Base-by-base conservation (phyloP, 1,140 invertebrate species). In the Drosophila nikananu region DNA sequence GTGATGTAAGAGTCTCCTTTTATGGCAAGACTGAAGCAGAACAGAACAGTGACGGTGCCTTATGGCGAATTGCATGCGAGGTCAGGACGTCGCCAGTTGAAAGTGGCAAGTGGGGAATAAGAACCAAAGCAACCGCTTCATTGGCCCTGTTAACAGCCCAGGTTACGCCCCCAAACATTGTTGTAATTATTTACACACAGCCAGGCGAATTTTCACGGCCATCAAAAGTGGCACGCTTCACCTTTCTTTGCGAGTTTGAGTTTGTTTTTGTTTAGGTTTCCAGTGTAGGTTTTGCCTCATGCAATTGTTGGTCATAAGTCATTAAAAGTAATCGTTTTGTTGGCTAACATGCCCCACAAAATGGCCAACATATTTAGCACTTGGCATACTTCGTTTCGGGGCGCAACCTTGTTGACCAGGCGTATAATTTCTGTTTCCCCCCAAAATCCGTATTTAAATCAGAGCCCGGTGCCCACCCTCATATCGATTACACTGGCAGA, bases 251-350 rank as follows among this genome's bases (percentile, higher is more conserved):
- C 58, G 15, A 61, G 46, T 51, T 63, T n/a, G 39, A 35, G 17
- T 37, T 59, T 64, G 25, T 63, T 48, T 62, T 48, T 48, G 58
- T 48, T 42, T 61, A 3, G 42, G 17, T 35, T 44, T 42, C 5
- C 12, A 27, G 10, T 48, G 27, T 57, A 19, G 39, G 21, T 57
- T 32, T 48, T 15, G 15, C 9, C 21, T 35, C 83, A 84, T 87
- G 83, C 83, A 84, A 89, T 74, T 84, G 83, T 83, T 84, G 83
- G 84, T 66, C 81, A 90, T 90, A 89, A 90, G 86, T 76, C 84
- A 90, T 89, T 90, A 89, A 90, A 89, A 81, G 84, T 89, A 89
- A 89, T 89, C 84, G 84, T 89, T 89, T 89, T 89, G 84, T 89
- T 91, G 86, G 81, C 78, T 62, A 64, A 89, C 84, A 90, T 90